A percentile compares a stretch with the other conserved stretches of the same genome.
Conservation (phyloP, 2,888 invertebrate genomes). For the Hymenopus coronatus region DNA sequence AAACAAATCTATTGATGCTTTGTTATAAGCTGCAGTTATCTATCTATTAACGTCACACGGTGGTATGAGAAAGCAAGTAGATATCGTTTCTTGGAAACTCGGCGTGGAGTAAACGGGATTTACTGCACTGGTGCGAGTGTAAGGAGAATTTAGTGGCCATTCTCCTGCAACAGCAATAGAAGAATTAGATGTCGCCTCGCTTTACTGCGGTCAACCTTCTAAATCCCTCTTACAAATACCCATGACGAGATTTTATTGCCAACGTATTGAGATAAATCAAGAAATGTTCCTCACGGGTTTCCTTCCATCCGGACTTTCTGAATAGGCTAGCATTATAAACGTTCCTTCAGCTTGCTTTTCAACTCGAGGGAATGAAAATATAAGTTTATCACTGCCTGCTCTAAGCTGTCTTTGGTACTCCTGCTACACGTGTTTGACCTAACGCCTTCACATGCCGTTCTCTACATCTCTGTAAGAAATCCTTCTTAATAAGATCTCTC, state of each 20-base stretch:
- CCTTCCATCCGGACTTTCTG: neutral
- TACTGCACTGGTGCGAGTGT: neutral
- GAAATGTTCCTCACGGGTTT: neutral
- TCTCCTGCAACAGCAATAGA: neutral
- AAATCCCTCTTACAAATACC: neutral
- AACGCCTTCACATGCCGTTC: too few species aligned
- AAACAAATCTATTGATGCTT: too few species aligned
- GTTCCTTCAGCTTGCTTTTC: neutral
- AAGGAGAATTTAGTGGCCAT: neutral
- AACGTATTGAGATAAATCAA: neutral
- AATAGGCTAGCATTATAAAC: neutral
- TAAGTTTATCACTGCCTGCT: too few species aligned
- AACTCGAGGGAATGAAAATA: neutral
- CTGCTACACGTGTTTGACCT: too few species aligned
- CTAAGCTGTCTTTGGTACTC: too few species aligned
- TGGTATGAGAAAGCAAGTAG: neutral
- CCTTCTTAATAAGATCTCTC: too few species aligned
- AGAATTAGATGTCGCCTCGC: neutral
- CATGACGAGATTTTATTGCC: neutral
- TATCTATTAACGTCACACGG: too few species aligned
- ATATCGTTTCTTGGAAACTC: neutral
- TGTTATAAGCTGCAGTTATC: too few species aligned
- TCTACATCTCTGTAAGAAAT: too few species aligned
- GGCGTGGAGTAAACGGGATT: neutral
- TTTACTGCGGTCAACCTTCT: neutral